Percentiles rank a stretch among this genome's conserved stretches.
Evolutionary conservation across 1,140 invertebrate species (phyloP).

Genomic region (Apis florea): DNA sequence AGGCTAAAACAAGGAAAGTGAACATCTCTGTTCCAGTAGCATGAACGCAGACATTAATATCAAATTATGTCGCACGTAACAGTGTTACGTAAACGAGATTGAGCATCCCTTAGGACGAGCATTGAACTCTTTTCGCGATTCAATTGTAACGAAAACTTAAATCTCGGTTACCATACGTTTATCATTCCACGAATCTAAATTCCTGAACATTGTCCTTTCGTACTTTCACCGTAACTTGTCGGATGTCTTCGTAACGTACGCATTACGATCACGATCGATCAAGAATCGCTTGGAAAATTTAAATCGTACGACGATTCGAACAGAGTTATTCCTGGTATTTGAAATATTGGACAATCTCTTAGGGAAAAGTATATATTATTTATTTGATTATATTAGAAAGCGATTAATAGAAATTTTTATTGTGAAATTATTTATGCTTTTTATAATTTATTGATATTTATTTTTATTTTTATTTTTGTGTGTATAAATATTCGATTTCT

Average conservation of each 20-base stretch:
- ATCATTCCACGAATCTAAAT: constrained; percentile 52
- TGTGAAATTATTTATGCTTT: too few species aligned
- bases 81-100: constrained; percentile 47
- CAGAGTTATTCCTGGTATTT: background rate
- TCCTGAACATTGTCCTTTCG: constrained; percentile 47
- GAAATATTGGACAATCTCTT: background rate
- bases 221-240: constrained; percentile 49
- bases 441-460: too few species aligned
- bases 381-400: too few species aligned
- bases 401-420: too few species aligned
- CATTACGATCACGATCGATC: constrained; percentile 26
- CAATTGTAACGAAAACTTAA: constrained; percentile 37
- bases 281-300: background rate
- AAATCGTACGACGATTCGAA: background rate
- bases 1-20: background rate
- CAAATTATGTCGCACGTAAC: constrained; percentile 41
- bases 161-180: constrained; percentile 28
- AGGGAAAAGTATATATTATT: too few species aligned
- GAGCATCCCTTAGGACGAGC: constrained; percentile 48
- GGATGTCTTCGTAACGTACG: background rate
- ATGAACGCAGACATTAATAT: constrained; percentile 15
- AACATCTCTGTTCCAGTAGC: background rate
- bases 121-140: constrained; percentile 43
- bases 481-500: too few species aligned
- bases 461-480: too few species aligned